A percentile compares a stretch with the other conserved stretches of the same genome.
Evolutionary conservation across 2,888 invertebrate genomes (phyloP).

Genomic region (Netelia melanura): DNA sequence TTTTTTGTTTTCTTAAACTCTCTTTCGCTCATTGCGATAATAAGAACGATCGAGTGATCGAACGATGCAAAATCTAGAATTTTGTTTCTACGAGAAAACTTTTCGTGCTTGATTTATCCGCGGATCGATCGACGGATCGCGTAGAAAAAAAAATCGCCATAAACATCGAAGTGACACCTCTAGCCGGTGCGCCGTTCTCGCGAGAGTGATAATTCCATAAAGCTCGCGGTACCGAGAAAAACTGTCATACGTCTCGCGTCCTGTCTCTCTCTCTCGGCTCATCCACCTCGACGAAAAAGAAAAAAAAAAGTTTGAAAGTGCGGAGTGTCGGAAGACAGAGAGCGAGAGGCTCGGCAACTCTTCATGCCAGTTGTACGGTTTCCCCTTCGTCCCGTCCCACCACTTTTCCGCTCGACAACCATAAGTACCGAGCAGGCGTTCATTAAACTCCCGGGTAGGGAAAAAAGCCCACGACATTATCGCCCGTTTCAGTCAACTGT

Average conservation of each 20-base stretch:
- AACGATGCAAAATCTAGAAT: neutral
- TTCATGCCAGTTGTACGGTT: conserved; percentile 72
- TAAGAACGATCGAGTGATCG: neutral
- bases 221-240: conserved; percentile 54
- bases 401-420: conserved; percentile 82
- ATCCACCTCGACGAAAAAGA: conserved; percentile 53
- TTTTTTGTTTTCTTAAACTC: neutral
- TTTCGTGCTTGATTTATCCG: conserved; percentile 41
- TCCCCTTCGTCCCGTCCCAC: conserved; percentile 81
- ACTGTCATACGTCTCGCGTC: conserved; percentile 38
- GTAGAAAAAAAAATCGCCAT: conserved; percentile 26
- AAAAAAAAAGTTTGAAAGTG: conserved; percentile 81
- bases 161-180: conserved; percentile 37
- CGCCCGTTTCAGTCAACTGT: conserved; percentile 72
- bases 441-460: conserved; percentile 77
- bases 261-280: conserved; percentile 50
- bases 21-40: conserved; percentile 38
- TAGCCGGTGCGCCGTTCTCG: conserved; percentile 40
- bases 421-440: conserved; percentile 78
- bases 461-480: conserved; percentile 75
- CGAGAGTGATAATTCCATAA: conserved; percentile 60
- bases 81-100: conserved; percentile 16
- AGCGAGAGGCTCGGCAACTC: conserved; percentile 57
- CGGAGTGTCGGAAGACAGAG: conserved; percentile 65
- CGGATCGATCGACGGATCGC: neutral